Conservation (phyloP, 2,888 invertebrate species). For the Fragum sueziense region DNA sequence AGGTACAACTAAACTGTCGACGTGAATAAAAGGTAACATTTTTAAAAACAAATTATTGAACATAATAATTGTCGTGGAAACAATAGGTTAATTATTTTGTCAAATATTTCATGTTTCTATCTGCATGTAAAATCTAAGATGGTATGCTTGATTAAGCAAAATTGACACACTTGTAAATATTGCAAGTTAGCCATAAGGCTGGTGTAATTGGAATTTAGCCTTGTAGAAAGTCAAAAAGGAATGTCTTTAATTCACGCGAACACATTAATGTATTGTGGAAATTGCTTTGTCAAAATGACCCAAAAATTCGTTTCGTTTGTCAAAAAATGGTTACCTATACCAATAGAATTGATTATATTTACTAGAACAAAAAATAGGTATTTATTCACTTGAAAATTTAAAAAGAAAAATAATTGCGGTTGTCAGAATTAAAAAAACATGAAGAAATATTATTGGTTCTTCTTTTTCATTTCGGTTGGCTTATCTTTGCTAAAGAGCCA, state of each 20-base stretch:
- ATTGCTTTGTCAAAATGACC: too few species aligned
- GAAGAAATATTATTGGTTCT: too few species aligned
- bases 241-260: neutral
- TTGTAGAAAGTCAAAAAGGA: neutral
- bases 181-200: constrained; percentile 12
- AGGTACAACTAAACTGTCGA: neutral
- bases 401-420: too few species aligned
- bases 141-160: constrained; percentile 8
- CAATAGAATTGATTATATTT: too few species aligned
- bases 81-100: constrained; percentile 20
- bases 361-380: too few species aligned
- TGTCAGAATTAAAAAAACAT: too few species aligned
- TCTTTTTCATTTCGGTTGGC: too few species aligned
- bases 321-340: too few species aligned
- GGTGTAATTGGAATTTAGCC: neutral
- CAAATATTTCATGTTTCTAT: constrained; percentile 22
- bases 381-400: too few species aligned
- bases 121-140: constrained; percentile 4
- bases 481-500: too few species aligned
- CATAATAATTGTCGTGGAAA: constrained; percentile 18
- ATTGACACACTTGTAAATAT: constrained; percentile 24
- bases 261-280: neutral
- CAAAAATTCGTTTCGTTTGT: too few species aligned
- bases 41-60: constrained; percentile 20
- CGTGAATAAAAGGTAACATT: constrained; percentile 7